Evolutionary conservation across 2,888 invertebrate genomes (phyloP), one percentile per base, ranked within the genome.

Genomic region (Xanthorhoe spadicearia): DNA sequence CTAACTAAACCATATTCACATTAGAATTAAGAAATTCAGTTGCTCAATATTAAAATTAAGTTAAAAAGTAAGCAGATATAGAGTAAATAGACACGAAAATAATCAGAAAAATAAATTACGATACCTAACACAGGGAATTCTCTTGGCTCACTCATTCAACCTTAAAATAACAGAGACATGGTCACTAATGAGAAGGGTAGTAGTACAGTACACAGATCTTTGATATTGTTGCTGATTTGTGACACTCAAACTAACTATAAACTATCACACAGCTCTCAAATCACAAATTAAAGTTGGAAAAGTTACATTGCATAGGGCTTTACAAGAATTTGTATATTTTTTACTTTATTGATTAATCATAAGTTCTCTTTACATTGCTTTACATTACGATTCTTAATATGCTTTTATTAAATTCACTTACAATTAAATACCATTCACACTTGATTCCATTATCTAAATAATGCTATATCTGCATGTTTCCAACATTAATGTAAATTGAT

Each of bases 191-290:
- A 76, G 76, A 54, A 23, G 52, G 71, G 77, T 46, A 59, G 77
- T 46, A 59, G 48, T 61, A 52, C 23, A 43, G 28, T 52, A 68
- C 68, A 71, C 59, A 80, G 81, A 84, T 87, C 56, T 60, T 67
- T 89, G 88, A 89, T 88, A 83, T 83, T 78, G 68, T 77, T 66
- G 72, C 79, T 76, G 70, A 77, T 88, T 91, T 90, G 90, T 90
- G 90, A 91, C 88, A 80, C 76, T 77, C 73, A 80, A 83, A 83
- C 77, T 78, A 81, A 77, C 61, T 78, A 66, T 78, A 66, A 62
- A 60, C 70, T 74, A 72, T 74, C 76, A 77, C 77, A 77, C 79
- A 80, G 76, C 81, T 78, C 78, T 78, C 77, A 80, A 82, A 82
- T 82, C 79, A 83, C 82, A 83, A 80, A 68, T 74, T 53, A 68